Percentiles rank a stretch among this genome's conserved stretches.
phyloP scores from a whole-genome alignment of 1,140 invertebrate species.

The Drosophila mojavensis region DNA sequence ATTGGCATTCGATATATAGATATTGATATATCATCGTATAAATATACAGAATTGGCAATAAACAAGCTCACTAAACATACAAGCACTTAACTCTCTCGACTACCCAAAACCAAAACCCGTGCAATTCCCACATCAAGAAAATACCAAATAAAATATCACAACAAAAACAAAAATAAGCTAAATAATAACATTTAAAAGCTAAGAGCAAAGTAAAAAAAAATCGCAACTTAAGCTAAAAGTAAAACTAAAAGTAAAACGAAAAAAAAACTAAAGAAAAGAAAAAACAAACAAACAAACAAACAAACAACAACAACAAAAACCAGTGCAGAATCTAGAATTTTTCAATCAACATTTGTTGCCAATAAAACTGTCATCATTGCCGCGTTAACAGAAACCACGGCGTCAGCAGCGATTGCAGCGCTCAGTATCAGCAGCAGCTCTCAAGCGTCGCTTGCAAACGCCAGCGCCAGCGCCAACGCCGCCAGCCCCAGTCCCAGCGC shows the following conservation, averaged over 20 bases:
- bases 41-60: slow-evolving; percentile 24
- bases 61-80: slow-evolving; percentile 44
- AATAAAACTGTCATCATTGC: slow-evolving; percentile 83
- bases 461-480: slow-evolving; percentile 37
- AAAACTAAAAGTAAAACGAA: slow-evolving; percentile 27
- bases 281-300: slow-evolving; percentile 10
- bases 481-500: slow-evolving; percentile 14
- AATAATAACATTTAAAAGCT: slow-evolving; percentile 14
- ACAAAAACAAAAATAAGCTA: slow-evolving; percentile 11
- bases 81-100: slow-evolving; percentile 43
- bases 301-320: neutral
- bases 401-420: slow-evolving; percentile 82
- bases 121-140: slow-evolving; percentile 63
- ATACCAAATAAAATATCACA: slow-evolving; percentile 58
- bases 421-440: slow-evolving; percentile 82
- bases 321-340: slow-evolving; percentile 58
- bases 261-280: slow-evolving; percentile 18
- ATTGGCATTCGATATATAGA: slow-evolving; percentile 51
- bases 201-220: slow-evolving; percentile 30
- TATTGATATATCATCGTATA: slow-evolving; percentile 20
- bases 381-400: slow-evolving; percentile 82
- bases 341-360: slow-evolving; percentile 79
- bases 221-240: slow-evolving; percentile 17
- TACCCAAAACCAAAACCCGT: slow-evolving; percentile 54
- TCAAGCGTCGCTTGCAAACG: slow-evolving; percentile 72